Conservation (phyloP, 1,140 invertebrate genomes). For the Archegozetes longisetosus region DNA sequence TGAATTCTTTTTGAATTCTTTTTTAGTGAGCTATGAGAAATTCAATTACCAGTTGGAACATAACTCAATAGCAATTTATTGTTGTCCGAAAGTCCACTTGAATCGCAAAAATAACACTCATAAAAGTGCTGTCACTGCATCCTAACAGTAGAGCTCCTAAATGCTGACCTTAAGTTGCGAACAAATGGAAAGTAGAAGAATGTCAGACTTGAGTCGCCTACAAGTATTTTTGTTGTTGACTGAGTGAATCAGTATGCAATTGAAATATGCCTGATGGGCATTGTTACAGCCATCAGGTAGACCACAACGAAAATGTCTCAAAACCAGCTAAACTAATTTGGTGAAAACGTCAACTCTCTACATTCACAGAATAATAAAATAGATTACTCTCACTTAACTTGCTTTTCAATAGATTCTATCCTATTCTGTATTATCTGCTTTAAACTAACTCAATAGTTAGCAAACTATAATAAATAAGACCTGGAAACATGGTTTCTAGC, state of each 20-base stretch:
- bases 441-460: too few relatives aligned
- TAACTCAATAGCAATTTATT: neutral
- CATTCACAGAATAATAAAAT: neutral
- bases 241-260: neutral
- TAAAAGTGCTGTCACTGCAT: neutral
- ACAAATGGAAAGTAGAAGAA: neutral
- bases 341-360: neutral
- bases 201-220: neutral
- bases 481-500: too few relatives aligned
- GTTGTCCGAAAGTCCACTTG: neutral
- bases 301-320: neutral
- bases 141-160: neutral
- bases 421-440: too few relatives aligned
- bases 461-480: too few relatives aligned
- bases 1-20: too few relatives aligned
- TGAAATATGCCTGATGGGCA: neutral
- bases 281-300: neutral
- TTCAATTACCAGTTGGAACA: neutral
- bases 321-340: neutral
- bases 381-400: neutral
- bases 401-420: neutral
- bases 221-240: neutral
- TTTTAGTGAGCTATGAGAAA: neutral
- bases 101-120: neutral
- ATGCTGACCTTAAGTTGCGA: neutral